phyloP scores from a whole-genome alignment of 1,140 invertebrate genomes.

The Aphis craccivora region DNA sequence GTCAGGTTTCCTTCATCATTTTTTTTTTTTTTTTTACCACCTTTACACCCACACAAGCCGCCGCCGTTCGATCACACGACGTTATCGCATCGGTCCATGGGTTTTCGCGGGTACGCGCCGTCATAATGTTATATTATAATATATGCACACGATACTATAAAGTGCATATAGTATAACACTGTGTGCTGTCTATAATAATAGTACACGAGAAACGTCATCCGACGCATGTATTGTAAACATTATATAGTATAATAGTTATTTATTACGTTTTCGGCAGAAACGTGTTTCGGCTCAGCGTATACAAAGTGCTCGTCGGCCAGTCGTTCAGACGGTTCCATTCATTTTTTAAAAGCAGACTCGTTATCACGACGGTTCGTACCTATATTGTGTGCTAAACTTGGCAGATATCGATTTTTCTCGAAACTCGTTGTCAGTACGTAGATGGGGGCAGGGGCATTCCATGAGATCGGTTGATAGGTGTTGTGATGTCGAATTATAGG shows the following conservation, averaged over 20 bases:
- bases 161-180: no score
- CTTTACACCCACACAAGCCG: not conserved
- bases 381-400: not conserved
- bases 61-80: no score
- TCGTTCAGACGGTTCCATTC: not conserved
- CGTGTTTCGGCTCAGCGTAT: not conserved
- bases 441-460: not conserved
- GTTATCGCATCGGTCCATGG: no score
- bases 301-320: not conserved
- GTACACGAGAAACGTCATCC: not conserved
- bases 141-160: not conserved
- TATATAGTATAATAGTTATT: not conserved
- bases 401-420: not conserved
- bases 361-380: not conserved
- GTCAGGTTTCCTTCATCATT: slow-evolving; percentile 11
- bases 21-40: not conserved
- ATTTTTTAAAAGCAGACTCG: not conserved
- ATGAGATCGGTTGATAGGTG: not conserved
- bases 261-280: not conserved
- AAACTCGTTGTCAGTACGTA: not conserved
- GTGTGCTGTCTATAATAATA: no score
- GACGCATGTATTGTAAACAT: not conserved
- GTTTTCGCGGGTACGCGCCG: no score
- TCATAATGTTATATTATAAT: not conserved
- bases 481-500: not conserved